Conservation (phyloP, 2,113 vertebrate genomes). For the Grammomys dolichurus region DNA sequence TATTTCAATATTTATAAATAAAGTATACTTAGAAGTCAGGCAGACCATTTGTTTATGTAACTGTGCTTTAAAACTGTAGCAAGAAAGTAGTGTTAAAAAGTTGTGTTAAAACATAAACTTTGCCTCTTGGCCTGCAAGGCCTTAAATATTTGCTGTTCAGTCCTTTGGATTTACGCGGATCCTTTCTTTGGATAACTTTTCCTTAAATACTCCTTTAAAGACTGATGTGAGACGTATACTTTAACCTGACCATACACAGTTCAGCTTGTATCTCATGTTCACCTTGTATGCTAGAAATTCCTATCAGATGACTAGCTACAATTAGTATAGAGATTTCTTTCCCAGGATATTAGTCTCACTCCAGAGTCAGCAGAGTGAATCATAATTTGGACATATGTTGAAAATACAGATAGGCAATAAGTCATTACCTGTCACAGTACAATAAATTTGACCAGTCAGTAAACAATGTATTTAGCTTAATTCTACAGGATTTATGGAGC, state of each 20-base stretch:
- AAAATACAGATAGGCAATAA: not conserved
- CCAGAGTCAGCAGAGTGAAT: not conserved
- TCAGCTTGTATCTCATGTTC: not conserved
- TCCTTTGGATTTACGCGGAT: not conserved
- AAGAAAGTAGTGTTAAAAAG: not conserved
- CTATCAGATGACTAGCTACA: not conserved
- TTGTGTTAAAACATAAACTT: not conserved
- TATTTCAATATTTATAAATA: not conserved
- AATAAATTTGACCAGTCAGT: not conserved
- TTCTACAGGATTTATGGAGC: not conserved
- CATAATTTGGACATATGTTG: not conserved
- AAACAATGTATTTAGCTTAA: not conserved
- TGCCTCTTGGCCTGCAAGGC: not conserved
- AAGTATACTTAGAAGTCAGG: not conserved
- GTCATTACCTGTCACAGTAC: not conserved
- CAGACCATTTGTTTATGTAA: not conserved
- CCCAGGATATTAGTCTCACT: not conserved
- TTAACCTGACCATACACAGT: too few species aligned
- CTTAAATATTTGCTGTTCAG: not conserved
- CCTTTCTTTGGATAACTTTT: not conserved
- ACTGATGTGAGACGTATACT: not conserved
- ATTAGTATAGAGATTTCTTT: not conserved
- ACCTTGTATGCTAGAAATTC: not conserved
- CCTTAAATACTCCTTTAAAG: not conserved
- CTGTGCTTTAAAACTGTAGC: not conserved